phyloP scores from a whole-genome alignment of 2,113 vertebrate genomes.

The Puntigrus tetrazona region DNA sequence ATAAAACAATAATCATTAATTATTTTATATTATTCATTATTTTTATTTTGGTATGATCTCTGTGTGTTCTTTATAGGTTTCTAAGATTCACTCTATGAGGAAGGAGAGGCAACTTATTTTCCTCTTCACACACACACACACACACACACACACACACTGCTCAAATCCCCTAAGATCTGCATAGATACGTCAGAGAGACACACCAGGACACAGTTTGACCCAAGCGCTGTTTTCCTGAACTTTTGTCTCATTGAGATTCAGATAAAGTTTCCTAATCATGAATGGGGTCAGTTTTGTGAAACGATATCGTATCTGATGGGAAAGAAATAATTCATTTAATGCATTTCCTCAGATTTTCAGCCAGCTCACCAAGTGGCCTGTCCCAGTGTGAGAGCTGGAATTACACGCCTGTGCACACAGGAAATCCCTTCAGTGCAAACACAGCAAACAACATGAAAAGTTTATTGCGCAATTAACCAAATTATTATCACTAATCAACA shows the following conservation, averaged over 20 bases:
- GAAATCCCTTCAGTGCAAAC: neutral
- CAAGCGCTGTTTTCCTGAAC: neutral
- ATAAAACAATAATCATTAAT: no score
- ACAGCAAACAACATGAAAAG: conserved; percentile 15
- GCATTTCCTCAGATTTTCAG: neutral
- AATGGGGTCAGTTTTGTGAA: neutral
- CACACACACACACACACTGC: neutral
- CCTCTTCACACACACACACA: neutral
- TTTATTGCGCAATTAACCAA: conserved; percentile 22
- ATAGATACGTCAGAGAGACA: neutral
- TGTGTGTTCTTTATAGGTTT: neutral
- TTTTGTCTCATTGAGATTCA: neutral
- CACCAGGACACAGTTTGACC: neutral
- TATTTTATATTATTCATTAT: no score
- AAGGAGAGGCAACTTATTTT: neutral
- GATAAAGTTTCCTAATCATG: neutral
- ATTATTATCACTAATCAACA: conserved; percentile 32
- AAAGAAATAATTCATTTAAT: conserved; percentile 16
- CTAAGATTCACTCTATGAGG: neutral
- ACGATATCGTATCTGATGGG: neutral
- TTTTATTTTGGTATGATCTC: neutral
- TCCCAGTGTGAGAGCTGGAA: conserved; percentile 3
- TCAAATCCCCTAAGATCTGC: neutral
- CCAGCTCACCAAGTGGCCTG: neutral
- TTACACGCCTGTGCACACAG: neutral